Percentiles rank a stretch among this genome's conserved stretches.
Evolutionary conservation across 2,888 invertebrate species (phyloP).

Genomic region (Acrobasis consociella): DNA sequence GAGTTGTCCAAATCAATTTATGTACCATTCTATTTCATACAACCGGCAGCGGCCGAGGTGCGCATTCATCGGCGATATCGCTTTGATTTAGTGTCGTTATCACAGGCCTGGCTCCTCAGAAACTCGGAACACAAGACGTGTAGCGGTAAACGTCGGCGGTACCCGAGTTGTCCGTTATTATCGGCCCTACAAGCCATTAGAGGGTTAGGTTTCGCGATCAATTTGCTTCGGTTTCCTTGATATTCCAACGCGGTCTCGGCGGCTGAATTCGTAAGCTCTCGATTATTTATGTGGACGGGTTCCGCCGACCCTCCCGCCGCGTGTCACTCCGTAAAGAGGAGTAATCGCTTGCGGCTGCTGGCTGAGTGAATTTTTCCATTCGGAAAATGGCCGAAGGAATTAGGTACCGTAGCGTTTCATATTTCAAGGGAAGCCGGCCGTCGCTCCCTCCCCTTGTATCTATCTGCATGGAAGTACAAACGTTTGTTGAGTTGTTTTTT

Average conservation of each 20-base stretch:
- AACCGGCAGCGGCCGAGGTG: constrained; percentile 22
- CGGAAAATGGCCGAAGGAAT: constrained; percentile 71
- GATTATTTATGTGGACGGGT: constrained; percentile 73
- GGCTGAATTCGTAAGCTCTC: constrained; percentile 69
- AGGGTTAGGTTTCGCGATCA: constrained; percentile 59
- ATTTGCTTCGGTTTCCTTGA: constrained; percentile 62
- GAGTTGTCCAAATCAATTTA: constrained; percentile 46
- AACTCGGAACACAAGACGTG: constrained; percentile 25
- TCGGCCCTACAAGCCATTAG: constrained; percentile 47
- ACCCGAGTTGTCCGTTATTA: constrained; percentile 42
- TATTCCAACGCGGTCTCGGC: constrained; percentile 51
- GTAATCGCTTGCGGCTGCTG: constrained; percentile 71
- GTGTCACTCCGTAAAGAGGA: constrained; percentile 69
- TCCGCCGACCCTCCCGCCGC: constrained; percentile 48
- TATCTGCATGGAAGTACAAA: constrained; percentile 46
- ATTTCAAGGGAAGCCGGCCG: constrained; percentile 57
- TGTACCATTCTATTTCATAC: constrained; percentile 33
- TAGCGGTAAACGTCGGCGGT: constrained; percentile 30
- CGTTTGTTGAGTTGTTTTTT: constrained; percentile 60
- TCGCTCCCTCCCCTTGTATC: constrained; percentile 41
- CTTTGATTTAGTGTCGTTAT: constrained; percentile 28
- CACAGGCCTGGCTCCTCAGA: constrained; percentile 17
- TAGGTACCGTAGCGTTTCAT: constrained; percentile 65
- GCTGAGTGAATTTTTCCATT: constrained; percentile 76
- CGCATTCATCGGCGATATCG: constrained; percentile 26